Evolutionary conservation across 2,888 invertebrate species (phyloP).

Genomic region (Hybos culiciformis): DNA sequence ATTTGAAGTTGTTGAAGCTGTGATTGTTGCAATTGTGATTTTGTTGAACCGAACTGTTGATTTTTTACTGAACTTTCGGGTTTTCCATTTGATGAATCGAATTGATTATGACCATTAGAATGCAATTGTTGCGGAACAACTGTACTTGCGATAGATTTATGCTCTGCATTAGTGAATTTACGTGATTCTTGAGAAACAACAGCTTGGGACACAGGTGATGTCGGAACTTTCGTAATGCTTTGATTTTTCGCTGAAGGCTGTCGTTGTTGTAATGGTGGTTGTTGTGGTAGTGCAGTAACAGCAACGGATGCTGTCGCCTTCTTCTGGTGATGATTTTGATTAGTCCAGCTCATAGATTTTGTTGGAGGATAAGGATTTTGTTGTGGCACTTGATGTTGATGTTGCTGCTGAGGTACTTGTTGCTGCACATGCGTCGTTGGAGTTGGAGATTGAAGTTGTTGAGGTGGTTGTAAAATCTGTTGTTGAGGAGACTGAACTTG

Average conservation of each 20-base stretch:
- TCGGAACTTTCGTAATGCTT: constrained; percentile 20
- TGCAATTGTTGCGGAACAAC: constrained; percentile 29
- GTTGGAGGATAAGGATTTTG: constrained; percentile 25
- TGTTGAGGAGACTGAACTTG: constrained; percentile 32
- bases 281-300: constrained; percentile 29
- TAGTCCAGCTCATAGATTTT: constrained; percentile 25
- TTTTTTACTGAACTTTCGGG: constrained; percentile 17
- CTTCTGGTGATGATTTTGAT: constrained; percentile 38
- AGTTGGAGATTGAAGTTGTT: constrained; percentile 20
- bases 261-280: constrained; percentile 4
- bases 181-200: constrained; percentile 24
- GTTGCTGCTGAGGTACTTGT: constrained; percentile 18
- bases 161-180: too few species aligned
- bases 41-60: too few species aligned
- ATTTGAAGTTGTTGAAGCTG: constrained; percentile 4
- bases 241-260: constrained; percentile 32
- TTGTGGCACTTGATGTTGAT: constrained; percentile 25
- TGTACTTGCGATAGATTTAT: constrained; percentile 37
- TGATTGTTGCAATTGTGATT: constrained; percentile 7
- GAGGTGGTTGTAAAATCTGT: constrained; percentile 15
- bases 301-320: constrained; percentile 33
- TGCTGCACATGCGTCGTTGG: constrained; percentile 6
- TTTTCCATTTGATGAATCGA: neutral
- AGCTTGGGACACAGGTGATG: constrained; percentile 28
- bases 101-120: neutral